Base-by-base conservation (phyloP, 2,797 vertebrate species). In the Miichthys miiuy region DNA sequence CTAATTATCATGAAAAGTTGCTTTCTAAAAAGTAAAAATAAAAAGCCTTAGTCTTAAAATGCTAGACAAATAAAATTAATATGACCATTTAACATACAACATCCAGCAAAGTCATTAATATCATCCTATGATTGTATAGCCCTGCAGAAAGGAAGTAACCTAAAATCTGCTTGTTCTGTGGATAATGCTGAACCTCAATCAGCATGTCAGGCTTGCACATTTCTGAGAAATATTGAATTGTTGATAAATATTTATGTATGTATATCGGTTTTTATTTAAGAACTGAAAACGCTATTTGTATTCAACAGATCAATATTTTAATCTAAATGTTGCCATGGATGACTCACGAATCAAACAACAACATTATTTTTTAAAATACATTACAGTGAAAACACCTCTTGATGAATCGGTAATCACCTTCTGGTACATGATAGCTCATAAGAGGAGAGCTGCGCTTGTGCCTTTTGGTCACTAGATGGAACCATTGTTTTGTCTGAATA, bases 401-500 rank as follows among this genome's bases (percentile, higher is more conserved):
- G 34, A 34, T 34, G 7, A 34, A 34, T 7, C 30, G 7, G 30
- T 34, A 34, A 34, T 34, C 30, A 7, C 6, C 34, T 8, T n/a
- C 2, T 20, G 16, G 18, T 50, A 6, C 66, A 25, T n/a, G 27
- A 52, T 50, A 5, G 30, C 0, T 38, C 30, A 10, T 11, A 16
- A 48, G 8, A 11, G 16, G 21, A 56, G 61, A 80, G 57, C 41
- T 80, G 82, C 71, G 51, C 3, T 79, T 77, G 2, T 4, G 63
- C 38, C 58, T 72, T 87, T 65, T 78, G 73, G 81, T 75, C 95
- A 92, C 88, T 85, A 94, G 94, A 56, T 94, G 94, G 95, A 88
- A 76, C 86, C 56, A 34, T 91, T 92, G 91, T 82, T 76, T 14
- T 70, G 85, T 62, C 72, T 82, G 25, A 84, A 47, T 67, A 64